Conservation (phyloP, 2,888 invertebrate genomes). For the Mythimna loreyi region DNA sequence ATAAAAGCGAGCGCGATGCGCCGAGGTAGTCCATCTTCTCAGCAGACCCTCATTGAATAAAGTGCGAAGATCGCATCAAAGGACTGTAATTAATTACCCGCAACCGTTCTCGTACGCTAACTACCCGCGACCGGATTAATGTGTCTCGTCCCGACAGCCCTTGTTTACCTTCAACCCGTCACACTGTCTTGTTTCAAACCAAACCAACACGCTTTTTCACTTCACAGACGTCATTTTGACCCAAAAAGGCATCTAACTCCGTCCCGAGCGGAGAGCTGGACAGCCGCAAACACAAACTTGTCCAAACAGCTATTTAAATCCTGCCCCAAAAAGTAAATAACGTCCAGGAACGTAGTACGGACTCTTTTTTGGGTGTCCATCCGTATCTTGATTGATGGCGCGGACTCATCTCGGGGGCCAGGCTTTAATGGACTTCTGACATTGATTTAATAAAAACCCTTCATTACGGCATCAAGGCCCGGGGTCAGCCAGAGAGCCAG, state of each 20-base stretch:
- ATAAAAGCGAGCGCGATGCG: slow-evolving; percentile 37
- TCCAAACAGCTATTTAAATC: slow-evolving; percentile 71
- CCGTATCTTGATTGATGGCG: slow-evolving; percentile 87
- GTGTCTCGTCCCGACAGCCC: slow-evolving; percentile 65
- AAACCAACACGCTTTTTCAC: slow-evolving; percentile 42
- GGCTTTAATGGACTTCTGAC: slow-evolving; percentile 88
- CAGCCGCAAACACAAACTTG: slow-evolving; percentile 54
- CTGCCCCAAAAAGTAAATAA: slow-evolving; percentile 71
- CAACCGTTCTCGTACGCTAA: slow-evolving; percentile 46
- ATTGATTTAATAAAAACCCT: slow-evolving; percentile 91
- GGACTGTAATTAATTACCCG: slow-evolving; percentile 52
- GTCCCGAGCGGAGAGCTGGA: not conserved
- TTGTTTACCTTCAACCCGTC: slow-evolving; percentile 65
- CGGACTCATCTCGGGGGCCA: slow-evolving; percentile 74
- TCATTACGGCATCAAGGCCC: slow-evolving; percentile 84
- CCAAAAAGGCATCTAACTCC: slow-evolving; percentile 3
- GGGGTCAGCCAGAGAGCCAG: slow-evolving; percentile 65
- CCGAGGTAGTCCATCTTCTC: slow-evolving; percentile 36
- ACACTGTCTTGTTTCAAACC: slow-evolving; percentile 58
- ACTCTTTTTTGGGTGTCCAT: slow-evolving; percentile 72
- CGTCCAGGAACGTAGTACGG: slow-evolving; percentile 65
- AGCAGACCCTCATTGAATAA: slow-evolving; percentile 43
- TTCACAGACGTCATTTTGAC: slow-evolving; percentile 24
- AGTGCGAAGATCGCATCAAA: slow-evolving; percentile 55
- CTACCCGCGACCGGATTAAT: slow-evolving; percentile 63